Conservation (phyloP, 2,888 invertebrate genomes). For the Eupithecia insigniata region DNA sequence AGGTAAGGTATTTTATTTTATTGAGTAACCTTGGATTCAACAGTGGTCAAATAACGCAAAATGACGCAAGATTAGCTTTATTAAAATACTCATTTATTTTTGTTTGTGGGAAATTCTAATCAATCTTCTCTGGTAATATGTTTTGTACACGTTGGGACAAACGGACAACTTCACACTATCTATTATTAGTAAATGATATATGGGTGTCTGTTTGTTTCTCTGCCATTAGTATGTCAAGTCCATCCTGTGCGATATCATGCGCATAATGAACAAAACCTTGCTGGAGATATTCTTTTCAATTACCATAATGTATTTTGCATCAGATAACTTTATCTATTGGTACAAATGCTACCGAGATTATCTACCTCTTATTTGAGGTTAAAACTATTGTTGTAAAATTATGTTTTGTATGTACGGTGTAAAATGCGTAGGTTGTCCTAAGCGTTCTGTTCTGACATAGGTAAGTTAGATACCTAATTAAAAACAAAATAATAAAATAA, state of each 20-base stretch:
- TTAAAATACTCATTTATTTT: background rate
- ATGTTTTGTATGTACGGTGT: background rate
- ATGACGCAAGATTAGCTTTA: background rate
- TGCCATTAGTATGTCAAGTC: slow-evolving; percentile 40
- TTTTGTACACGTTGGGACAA: background rate
- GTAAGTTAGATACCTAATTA: background rate
- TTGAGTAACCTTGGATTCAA: background rate
- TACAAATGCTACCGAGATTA: background rate
- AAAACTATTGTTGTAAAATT: background rate
- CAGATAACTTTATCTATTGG: background rate
- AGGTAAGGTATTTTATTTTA: slow-evolving; percentile 1
- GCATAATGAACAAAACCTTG: background rate
- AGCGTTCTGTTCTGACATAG: background rate
- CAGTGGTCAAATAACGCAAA: slow-evolving; percentile 2
- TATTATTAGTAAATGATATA: background rate
- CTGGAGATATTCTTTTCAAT: background rate
- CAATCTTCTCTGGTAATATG: background rate
- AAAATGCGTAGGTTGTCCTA: background rate
- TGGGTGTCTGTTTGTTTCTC: slow-evolving; percentile 6
- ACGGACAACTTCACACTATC: background rate
- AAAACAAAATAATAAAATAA: background rate
- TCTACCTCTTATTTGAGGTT: background rate
- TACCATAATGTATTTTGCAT: slow-evolving; percentile 5
- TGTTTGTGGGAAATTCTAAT: background rate
- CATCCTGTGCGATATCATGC: slow-evolving; percentile 7